Percentiles rank a stretch among this genome's conserved stretches.
These are phyloP conservation scores for Hipposideros larvatus DNA, from an alignment of 2,797 vertebrate genomes.

Conservation along the genomic window DNA sequence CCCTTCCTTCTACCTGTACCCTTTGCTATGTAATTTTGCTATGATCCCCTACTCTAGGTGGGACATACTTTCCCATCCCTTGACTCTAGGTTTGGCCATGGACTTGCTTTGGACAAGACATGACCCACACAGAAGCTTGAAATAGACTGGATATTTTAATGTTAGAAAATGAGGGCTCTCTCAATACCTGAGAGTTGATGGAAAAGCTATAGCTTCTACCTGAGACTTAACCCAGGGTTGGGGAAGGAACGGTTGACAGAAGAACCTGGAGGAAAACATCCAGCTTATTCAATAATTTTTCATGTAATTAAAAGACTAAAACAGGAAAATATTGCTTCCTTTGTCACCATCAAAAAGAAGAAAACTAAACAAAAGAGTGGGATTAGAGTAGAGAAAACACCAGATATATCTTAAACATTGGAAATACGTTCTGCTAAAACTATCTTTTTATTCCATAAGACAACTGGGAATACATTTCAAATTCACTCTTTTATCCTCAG, in stretches of 20 bases:
- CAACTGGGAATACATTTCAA: not conserved
- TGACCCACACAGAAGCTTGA: not conserved
- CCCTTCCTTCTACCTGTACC: not conserved
- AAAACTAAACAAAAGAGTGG: not conserved
- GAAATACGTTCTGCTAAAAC: not conserved
- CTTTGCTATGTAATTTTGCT: not conserved
- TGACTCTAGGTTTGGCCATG: not conserved
- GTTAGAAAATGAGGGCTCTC: not conserved
- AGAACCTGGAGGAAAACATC: not conserved
- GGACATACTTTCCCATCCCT: not conserved
- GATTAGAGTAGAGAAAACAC: not conserved
- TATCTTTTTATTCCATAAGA: not conserved
- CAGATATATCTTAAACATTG: not conserved
- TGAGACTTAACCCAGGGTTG: not conserved
- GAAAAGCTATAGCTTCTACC: constrained; percentile 9
- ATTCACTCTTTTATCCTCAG: constrained; percentile 8
- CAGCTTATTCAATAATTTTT: constrained; percentile 19
- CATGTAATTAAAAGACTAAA: constrained; percentile 6
- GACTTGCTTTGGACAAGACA: not conserved
- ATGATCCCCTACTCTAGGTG: not conserved
- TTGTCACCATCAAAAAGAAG: not conserved
- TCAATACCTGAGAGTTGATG: not conserved
- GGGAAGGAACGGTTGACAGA: not conserved
- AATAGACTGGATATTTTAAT: constrained; percentile 23
- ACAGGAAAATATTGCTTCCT: not conserved